Base-by-base conservation (phyloP, 2,113 vertebrate species). In the Festucalex cinctus region DNA sequence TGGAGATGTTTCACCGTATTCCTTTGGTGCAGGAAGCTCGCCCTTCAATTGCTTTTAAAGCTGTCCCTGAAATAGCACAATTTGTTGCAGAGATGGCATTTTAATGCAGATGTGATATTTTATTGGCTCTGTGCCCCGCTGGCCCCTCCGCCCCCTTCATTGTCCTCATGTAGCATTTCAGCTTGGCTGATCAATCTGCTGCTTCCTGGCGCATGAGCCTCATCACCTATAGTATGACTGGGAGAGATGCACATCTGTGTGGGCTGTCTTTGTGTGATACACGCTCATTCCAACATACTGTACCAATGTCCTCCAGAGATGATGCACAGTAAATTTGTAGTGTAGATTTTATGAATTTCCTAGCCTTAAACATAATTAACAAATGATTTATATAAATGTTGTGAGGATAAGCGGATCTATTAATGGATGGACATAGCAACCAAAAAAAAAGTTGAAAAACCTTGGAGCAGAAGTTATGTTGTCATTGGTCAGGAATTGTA, bases 11-110 rank as follows among this genome's bases (percentile, higher is more conserved):
- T 74, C 82, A 88, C 71, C 78, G 85, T 83, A 85, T 90, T 83
- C 85, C 91, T 93, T 73, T 72, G 69, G 87, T 76, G 65, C 84
- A 89, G 88, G 92, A 91, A 90, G 85, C 84, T 87, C 69, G 78
- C 86, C 73, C 85, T 90, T 90, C 88, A 86, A 86, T 64, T 66
- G 84, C 85, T 90, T 89, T 91, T 88, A 92, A 93, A 82, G 90
- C 74, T 83, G 77, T 86, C 91, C 71, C 86, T 88, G 89, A 91
- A 91, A 91, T 87, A 91, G 83, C 80, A 67, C 79, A 77, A 81
- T 76, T 60, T 82, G 81, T 49, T 49, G 74, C 10, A 63, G 82
- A 89, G 85, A 90, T 90, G 79, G 75, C 76, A 83, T 85, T 83
- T 91, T 86, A 86, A 91, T 89, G 89, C 80, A 89, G 88, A 88